Evolutionary conservation across 2,888 invertebrate species (phyloP).

Genomic region (Nomada fucata): DNA sequence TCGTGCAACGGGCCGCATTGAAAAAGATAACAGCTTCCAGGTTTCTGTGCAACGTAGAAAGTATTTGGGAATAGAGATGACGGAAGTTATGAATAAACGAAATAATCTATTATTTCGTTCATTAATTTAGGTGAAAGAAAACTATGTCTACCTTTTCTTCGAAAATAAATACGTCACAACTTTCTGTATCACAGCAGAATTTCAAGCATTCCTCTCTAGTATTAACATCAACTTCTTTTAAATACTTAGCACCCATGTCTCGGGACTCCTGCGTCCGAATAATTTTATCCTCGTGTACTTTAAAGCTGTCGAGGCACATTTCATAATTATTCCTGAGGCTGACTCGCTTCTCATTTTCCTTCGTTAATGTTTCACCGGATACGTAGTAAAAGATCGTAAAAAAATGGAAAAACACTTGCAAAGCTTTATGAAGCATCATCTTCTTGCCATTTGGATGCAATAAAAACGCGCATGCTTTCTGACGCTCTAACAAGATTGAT

Average conservation of each 20-base stretch:
- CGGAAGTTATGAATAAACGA: not conserved
- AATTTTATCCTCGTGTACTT: slow-evolving; percentile 94
- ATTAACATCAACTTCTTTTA: slow-evolving; percentile 93
- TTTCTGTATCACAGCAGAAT: slow-evolving; percentile 93
- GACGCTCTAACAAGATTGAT: slow-evolving; percentile 18
- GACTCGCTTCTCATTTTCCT: slow-evolving; percentile 77
- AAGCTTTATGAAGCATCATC: slow-evolving; percentile 75
- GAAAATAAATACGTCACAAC: slow-evolving; percentile 96
- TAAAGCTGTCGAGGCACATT: slow-evolving; percentile 91
- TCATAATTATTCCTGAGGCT: slow-evolving; percentile 85
- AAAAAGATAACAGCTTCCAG: slow-evolving; percentile 96
- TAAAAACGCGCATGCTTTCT: slow-evolving; percentile 55
- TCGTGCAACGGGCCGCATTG: slow-evolving; percentile 95
- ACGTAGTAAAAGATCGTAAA: slow-evolving; percentile 72
- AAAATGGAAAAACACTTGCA: slow-evolving; percentile 74
- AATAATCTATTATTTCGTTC: not conserved
- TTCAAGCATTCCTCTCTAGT: slow-evolving; percentile 92
- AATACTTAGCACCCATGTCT: slow-evolving; percentile 94
- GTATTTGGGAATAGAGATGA: not conserved
- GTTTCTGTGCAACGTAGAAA: slow-evolving; percentile 86
- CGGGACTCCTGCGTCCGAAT: slow-evolving; percentile 95
- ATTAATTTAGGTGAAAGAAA: not conserved
- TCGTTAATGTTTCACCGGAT: slow-evolving; percentile 69
- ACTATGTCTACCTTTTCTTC: slow-evolving; percentile 91
- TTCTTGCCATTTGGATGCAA: slow-evolving; percentile 29